Evolutionary conservation across 2,113 vertebrate genomes (phyloP).

Genomic region (Nestor notabilis): DNA sequence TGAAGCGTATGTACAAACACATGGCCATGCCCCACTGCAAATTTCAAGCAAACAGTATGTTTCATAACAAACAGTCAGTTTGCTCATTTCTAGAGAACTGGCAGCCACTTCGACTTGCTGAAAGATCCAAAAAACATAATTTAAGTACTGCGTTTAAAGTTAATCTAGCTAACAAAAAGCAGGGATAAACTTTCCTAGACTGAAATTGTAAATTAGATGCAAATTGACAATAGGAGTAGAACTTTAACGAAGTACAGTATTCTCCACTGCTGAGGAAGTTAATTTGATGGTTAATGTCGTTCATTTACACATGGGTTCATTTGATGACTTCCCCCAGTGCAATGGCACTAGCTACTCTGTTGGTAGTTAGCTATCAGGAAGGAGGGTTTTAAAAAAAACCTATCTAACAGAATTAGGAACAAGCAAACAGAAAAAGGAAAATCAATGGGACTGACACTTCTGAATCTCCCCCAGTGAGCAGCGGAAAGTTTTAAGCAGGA

Average conservation of each 20-base stretch:
- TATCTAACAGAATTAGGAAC: not conserved
- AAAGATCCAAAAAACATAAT: slow-evolving; percentile 61
- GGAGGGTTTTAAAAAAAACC: not conserved
- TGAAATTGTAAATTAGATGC: slow-evolving; percentile 44
- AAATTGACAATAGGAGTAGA: slow-evolving; percentile 48
- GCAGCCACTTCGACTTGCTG: slow-evolving; percentile 42
- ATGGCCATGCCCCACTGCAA: slow-evolving; percentile 7
- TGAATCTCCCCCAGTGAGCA: not conserved
- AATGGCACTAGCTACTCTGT: not conserved
- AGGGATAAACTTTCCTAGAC: slow-evolving; percentile 38
- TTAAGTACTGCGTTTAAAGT: slow-evolving; percentile 60
- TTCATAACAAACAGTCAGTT: slow-evolving; percentile 53
- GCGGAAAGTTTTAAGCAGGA: not conserved
- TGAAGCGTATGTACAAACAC: slow-evolving; percentile 60
- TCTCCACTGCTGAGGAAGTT: slow-evolving; percentile 20
- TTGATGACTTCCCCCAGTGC: slow-evolving; percentile 1
- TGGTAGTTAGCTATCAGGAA: slow-evolving; percentile 3
- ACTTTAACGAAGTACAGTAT: slow-evolving; percentile 17
- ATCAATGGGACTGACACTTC: not conserved
- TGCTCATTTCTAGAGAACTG: slow-evolving; percentile 49
- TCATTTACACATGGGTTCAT: slow-evolving; percentile 12
- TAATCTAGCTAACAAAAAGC: slow-evolving; percentile 67
- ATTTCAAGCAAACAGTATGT: slow-evolving; percentile 46
- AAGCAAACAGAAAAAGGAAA: not conserved
- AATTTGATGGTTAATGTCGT: slow-evolving; percentile 39